Conservation (phyloP, 2,113 vertebrate species). For the Apistogramma diplotaenia region DNA sequence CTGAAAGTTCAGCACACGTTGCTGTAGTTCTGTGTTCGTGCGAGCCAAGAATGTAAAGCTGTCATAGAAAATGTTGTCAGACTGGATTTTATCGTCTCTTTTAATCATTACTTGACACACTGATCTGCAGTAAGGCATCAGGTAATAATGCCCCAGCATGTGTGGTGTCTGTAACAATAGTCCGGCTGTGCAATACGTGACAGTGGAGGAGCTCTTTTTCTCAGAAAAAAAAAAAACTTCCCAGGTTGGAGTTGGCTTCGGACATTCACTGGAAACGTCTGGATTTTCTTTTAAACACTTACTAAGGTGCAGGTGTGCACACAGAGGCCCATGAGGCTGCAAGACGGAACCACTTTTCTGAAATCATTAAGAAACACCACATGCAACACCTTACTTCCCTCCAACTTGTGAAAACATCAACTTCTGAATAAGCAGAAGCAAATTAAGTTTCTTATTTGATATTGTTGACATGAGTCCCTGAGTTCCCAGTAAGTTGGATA, state of each 20-base stretch:
- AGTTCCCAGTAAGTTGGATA: not conserved
- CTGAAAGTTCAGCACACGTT: slow-evolving; percentile 60
- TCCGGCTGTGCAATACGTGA: slow-evolving; percentile 24
- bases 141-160: not conserved
- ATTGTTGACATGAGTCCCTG: not conserved
- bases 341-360: not conserved
- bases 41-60: slow-evolving; percentile 55
- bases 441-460: too few relatives aligned
- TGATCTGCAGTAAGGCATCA: not conserved
- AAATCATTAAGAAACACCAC: slow-evolving; percentile 10
- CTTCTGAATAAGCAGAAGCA: not conserved
- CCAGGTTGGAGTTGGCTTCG: not conserved
- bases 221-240: not conserved
- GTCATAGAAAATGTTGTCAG: slow-evolving; percentile 8
- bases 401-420: not conserved
- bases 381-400: not conserved
- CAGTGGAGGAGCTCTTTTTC: slow-evolving; percentile 1
- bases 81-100: not conserved
- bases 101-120: slow-evolving; percentile 19
- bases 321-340: not conserved
- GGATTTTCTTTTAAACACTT: not conserved
- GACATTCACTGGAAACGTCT: slow-evolving; percentile 1
- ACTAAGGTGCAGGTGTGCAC: not conserved
- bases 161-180: not conserved
- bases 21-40: slow-evolving; percentile 39